Percentiles rank a stretch among this genome's conserved stretches.
phyloP scores from a whole-genome alignment of 2,888 invertebrate genomes.

The Drosophila kambysellisi region DNA sequence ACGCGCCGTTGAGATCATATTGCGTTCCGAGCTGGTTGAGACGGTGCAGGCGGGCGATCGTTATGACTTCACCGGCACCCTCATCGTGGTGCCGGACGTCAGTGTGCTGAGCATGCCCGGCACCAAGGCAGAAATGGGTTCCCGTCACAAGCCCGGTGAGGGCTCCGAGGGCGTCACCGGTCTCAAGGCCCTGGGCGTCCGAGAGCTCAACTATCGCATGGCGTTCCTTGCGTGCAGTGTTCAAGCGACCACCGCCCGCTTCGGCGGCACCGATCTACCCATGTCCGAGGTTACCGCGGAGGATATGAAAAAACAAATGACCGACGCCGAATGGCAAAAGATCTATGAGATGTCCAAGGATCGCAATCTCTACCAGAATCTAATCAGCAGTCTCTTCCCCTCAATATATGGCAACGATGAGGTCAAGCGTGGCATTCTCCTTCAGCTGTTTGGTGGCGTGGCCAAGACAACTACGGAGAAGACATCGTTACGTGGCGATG shows the following conservation, averaged over 20 bases:
- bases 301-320: constrained; percentile 97
- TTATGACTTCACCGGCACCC: constrained; percentile 97
- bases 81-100: constrained; percentile 99
- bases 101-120: constrained; percentile 94
- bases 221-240: constrained; percentile 98
- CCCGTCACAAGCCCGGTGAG: constrained; percentile 90
- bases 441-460: constrained; percentile 99
- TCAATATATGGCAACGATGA: constrained; percentile 98
- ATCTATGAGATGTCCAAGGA: constrained; percentile 99
- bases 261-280: constrained; percentile 93
- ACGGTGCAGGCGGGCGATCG: constrained; percentile 91
- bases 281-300: constrained; percentile 96
- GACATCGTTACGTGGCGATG: constrained; percentile 96
- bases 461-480: constrained; percentile 96
- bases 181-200: constrained; percentile 91
- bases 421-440: constrained; percentile 95
- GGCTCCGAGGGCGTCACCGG: constrained; percentile 95
- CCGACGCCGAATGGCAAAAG: constrained; percentile 96
- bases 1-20: constrained; percentile 96
- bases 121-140: constrained; percentile 92
- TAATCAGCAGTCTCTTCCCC: constrained; percentile 96
- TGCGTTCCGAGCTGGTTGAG: constrained; percentile 98
- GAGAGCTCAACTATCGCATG: constrained; percentile 93
- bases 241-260: constrained; percentile 93
- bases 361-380: constrained; percentile 94